Base-by-base conservation (phyloP, 64 coral and sea anemone species). In the Exaiptasia diaphana region DNA sequence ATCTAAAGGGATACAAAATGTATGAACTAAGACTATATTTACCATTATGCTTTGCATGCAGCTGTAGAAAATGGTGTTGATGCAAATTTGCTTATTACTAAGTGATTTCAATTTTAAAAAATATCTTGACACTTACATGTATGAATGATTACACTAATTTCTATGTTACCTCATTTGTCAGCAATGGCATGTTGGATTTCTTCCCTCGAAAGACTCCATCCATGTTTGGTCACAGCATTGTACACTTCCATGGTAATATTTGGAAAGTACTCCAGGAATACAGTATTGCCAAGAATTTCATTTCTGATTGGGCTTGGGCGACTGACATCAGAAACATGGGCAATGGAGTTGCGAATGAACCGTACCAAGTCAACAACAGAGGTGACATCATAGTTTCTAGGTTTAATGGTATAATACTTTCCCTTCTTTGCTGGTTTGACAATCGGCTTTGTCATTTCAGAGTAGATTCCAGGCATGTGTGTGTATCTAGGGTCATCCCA, bases 311-410 rank as follows among this genome's bases (percentile, higher is more conserved):
- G 10, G 0, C 22, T 13, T 17, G 30, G 1, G 32, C 32, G 38
- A 11, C 5, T 54, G 42, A 53, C 38, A 1, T 25, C 18, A n/a
- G 44, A 12, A 14, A 21, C 11, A 53, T 82, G 78, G 1, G 13
- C 39, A 20, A 52, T 14, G 4, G 53, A 38, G 35, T 80, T 80
- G 26, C 77, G 18, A 48, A 82, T 68, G 7, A 82, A 46, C 43
- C 78, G 42, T 8, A 82, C 78, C 1, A 82, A 33, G 31, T 82
- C 78, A 29, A 82, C 78, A 30, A 49, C 27, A 1, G 62, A 68
- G 48, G 5, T 32, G 15, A 62, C 53, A 15, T 82, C 4, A 44
- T 82, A 82, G 2, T 53, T 38, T 21, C 78, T 27, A 14, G 29
- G 4, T 36, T 65, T 65, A n/a, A n/a, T n/a, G n/a, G n/a, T n/a